Conservation (phyloP, 2,888 invertebrate species). For the Formica aserva region DNA sequence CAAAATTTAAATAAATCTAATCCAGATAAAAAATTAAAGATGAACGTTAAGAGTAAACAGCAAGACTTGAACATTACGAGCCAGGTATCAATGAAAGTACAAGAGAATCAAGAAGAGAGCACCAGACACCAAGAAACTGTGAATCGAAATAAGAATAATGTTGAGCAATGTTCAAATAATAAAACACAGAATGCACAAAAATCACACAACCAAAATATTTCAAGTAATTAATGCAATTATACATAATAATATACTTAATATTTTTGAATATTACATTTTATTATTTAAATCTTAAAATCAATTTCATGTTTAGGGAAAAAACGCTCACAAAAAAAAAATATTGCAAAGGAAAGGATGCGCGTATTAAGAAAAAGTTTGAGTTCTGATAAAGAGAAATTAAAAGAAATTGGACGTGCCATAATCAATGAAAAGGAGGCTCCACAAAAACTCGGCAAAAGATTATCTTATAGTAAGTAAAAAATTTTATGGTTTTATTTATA, state of each 20-base stretch:
- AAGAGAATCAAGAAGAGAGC: constrained; percentile 2
- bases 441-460: neutral
- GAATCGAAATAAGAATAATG: neutral
- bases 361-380: constrained; percentile 56
- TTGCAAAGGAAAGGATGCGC: constrained; percentile 69
- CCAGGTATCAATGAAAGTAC: neutral
- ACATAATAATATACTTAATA: neutral
- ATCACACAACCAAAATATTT: neutral
- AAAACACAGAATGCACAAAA: neutral
- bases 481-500: neutral
- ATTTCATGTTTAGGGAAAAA: constrained; percentile 9
- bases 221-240: neutral
- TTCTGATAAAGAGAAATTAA: neutral
- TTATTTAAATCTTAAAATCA: neutral
- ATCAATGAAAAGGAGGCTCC: neutral
- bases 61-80: neutral
- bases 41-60: neutral
- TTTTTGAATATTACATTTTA: neutral
- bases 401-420: neutral
- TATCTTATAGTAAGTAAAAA: neutral
- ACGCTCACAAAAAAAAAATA: constrained; percentile 53
- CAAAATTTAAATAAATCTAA: constrained; percentile 13
- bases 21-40: neutral
- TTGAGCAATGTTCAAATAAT: neutral
- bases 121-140: neutral